A percentile compares a stretch with the other conserved stretches of the same genome.
Conservation (phyloP, 2,797 vertebrate genomes). For the Lacerta viridis region DNA sequence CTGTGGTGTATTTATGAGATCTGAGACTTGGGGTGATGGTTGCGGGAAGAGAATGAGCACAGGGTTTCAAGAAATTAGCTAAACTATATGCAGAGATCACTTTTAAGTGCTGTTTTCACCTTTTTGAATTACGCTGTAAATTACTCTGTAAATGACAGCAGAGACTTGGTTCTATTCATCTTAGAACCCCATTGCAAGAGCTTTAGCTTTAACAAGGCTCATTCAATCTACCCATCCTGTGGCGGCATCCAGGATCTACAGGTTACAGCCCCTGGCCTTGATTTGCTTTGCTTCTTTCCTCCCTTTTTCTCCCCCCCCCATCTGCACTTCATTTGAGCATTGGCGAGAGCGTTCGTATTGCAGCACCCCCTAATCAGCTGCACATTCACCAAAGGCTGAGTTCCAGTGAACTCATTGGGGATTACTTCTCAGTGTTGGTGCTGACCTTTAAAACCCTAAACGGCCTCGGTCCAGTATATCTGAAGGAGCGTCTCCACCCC, state of each 20-base stretch:
- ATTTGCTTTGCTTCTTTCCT: neutral
- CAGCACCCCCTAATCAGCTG: neutral
- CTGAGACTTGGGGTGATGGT: slow-evolving; percentile 44
- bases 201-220: neutral
- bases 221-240: neutral
- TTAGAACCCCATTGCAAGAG: neutral
- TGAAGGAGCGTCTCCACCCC: too few species aligned
- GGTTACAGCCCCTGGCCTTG: neutral
- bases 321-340: neutral
- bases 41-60: slow-evolving; percentile 34
- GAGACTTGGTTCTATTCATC: slow-evolving; percentile 18
- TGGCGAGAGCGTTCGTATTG: neutral
- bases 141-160: slow-evolving; percentile 15
- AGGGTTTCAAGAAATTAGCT: slow-evolving; percentile 7
- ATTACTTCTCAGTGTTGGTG: neutral
- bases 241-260: slow-evolving; percentile 9
- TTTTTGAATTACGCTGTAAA: slow-evolving; percentile 49
- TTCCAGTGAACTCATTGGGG: neutral
- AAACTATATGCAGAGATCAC: slow-evolving; percentile 29
- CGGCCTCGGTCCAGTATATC: too few species aligned
- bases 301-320: neutral
- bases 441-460: too few species aligned
- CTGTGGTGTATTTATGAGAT: slow-evolving; percentile 57
- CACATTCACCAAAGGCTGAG: neutral
- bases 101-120: slow-evolving; percentile 36